phyloP scores from a whole-genome alignment of 2,888 invertebrate genomes.

The Liodrosophila aerea region DNA sequence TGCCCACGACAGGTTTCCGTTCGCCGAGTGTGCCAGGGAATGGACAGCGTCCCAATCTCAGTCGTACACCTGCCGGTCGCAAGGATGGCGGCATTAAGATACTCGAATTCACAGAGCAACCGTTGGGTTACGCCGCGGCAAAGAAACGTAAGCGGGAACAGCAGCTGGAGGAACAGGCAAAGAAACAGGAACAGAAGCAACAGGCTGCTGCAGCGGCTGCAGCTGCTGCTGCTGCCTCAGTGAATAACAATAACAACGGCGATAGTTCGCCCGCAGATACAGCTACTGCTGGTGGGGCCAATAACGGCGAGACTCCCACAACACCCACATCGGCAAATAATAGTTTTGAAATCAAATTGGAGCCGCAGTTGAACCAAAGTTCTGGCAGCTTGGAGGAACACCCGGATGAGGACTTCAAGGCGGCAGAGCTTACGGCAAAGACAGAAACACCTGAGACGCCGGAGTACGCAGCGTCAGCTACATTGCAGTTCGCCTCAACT shows the following conservation, averaged over 20 bases:
- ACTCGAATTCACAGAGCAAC: slow-evolving; percentile 96
- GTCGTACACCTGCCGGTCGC: slow-evolving; percentile 86
- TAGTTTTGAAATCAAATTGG: slow-evolving; percentile 77
- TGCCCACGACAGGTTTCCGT: slow-evolving; percentile 87
- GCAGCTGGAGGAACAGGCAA: slow-evolving; percentile 87
- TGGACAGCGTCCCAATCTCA: slow-evolving; percentile 83
- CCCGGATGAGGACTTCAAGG: slow-evolving; percentile 54
- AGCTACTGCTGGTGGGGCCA: too few species aligned
- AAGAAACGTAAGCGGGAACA: slow-evolving; percentile 94
- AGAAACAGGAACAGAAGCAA: slow-evolving; percentile 84
- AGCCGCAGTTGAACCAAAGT: slow-evolving; percentile 65
- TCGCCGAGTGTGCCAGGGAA: slow-evolving; percentile 81
- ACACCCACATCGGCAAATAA: slow-evolving; percentile 76
- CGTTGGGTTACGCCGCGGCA: slow-evolving; percentile 91
- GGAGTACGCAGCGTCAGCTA: slow-evolving; percentile 89
- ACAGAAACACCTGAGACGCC: slow-evolving; percentile 88
- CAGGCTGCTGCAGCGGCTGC: slow-evolving; percentile 80
- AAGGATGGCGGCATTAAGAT: slow-evolving; percentile 97
- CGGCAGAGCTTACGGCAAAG: slow-evolving; percentile 62
- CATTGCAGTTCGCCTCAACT: slow-evolving; percentile 86
- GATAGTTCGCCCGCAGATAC: slow-evolving; percentile 61
- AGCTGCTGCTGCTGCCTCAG: slow-evolving; percentile 71
- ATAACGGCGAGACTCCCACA: slow-evolving; percentile 75
- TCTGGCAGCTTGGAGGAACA: slow-evolving; percentile 62
- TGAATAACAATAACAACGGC: slow-evolving; percentile 47